These are phyloP conservation scores for Acrobasis suavella DNA, from an alignment of 2,888 invertebrate species.

Conservation along the genomic window DNA sequence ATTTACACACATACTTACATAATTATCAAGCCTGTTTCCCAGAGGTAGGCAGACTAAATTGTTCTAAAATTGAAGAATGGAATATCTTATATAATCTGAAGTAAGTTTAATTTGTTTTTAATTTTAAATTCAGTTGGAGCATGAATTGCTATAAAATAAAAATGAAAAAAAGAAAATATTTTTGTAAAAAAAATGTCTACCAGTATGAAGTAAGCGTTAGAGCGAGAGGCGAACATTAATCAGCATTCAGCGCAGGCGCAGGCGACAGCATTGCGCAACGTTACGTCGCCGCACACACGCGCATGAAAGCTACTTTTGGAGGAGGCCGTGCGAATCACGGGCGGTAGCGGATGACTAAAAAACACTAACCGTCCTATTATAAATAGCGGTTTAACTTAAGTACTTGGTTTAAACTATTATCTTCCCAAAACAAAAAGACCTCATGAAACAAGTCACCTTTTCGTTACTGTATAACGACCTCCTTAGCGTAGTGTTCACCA, in stretches of 20 bases:
- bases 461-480: no score
- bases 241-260: constrained; percentile 49
- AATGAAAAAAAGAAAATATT: neutral
- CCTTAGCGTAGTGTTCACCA: no score
- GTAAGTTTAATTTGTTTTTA: no score
- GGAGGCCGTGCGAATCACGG: constrained; percentile 37
- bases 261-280: constrained; percentile 42
- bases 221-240: constrained; percentile 17
- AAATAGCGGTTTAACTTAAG: no score
- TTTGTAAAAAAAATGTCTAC: neutral
- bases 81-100: no score
- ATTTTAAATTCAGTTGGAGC: neutral
- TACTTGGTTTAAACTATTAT: no score
- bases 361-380: no score
- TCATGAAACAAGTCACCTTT: no score
- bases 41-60: no score
- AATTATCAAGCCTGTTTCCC: no score
- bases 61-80: neutral
- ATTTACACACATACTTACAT: no score
- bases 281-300: constrained; percentile 44
- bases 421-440: no score
- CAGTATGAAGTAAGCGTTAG: constrained; percentile 5
- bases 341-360: constrained; percentile 40
- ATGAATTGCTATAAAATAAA: neutral
- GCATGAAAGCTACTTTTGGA: constrained; percentile 53